Evolutionary conservation across 2,113 vertebrate genomes (phyloP), one percentile per base, ranked within the genome.

Genomic region (Silurus glanis): DNA sequence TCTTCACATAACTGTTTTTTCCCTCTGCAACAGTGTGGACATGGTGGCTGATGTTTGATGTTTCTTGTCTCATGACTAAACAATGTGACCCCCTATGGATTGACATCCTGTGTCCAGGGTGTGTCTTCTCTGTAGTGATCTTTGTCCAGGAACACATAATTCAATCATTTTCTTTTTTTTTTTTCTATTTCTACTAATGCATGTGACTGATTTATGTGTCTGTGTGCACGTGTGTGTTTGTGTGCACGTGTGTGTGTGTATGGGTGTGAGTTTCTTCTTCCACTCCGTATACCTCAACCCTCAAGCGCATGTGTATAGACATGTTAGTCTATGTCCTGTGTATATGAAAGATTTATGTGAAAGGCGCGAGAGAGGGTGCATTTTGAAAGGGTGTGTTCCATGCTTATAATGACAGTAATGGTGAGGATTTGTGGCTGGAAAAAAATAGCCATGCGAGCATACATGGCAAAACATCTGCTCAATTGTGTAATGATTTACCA

Each of bases 101-200:
- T 55, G 71, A 66, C 80, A 80, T 89, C 83, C 86, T 83, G 56
- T 75, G 83, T 87, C 51, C 61, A 14, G 80, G 83, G 66, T 86
- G 86, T 85, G 83, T 86, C 78, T 66, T 17, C 37, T 37, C 37
- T 37, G 37, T 37, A 4, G 19, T 53, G 55, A 78, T 37, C 61
- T 83, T 9, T 83, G 83, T 69, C 49, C 45, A 64, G 49, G 10
- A 10, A 66, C 9, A 51, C 16, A 78, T 10, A 62, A 19, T 80
- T 4, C 76, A 80, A 37, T 16, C 5, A 8, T 5, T 13, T 7
- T 55, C n/a, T n/a, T n/a, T 7, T 51, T 2, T 37, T 2, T 37
- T 37, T 37, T 37, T 37, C 2, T 37, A 37, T 37, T 37, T 37
- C 37, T 45, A 5, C 8, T 23, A 79, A 19, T 37, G 3, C 28